Evolutionary conservation across 1,140 invertebrate genomes (phyloP).

Genomic region (Drosophila nannoptera): DNA sequence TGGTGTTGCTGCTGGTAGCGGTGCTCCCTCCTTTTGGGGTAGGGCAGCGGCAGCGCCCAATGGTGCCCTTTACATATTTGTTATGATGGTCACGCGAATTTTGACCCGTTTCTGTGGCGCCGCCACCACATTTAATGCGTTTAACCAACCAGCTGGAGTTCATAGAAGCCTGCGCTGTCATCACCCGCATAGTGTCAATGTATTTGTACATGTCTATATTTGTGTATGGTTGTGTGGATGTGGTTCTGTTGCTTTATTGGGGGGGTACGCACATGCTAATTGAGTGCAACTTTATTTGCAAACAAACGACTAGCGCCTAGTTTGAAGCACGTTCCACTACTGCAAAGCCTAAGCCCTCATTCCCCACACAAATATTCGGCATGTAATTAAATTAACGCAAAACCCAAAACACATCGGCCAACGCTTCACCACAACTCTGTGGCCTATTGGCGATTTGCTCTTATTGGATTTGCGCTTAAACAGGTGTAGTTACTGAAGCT

Average conservation of each 20-base stretch:
- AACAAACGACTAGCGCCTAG: constrained; percentile 6
- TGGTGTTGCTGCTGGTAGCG: constrained; percentile 13
- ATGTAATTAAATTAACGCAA: constrained; percentile 67
- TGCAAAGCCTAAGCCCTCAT: no score
- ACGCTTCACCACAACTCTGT: constrained; percentile 8
- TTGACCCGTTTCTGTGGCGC: constrained; percentile 46
- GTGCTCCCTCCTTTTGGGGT: constrained; percentile 52
- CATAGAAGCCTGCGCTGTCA: neutral
- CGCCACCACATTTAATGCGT: constrained; percentile 20
- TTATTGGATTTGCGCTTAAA: neutral
- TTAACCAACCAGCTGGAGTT: constrained; percentile 39
- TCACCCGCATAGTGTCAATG: constrained; percentile 40
- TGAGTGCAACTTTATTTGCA: constrained; percentile 67
- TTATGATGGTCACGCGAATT: constrained; percentile 69
- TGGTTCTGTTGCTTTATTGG: constrained; percentile 29
- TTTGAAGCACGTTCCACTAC: constrained; percentile 11
- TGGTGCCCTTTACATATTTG: constrained; percentile 38
- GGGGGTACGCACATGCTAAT: constrained; percentile 62
- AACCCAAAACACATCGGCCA: neutral
- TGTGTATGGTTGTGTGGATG: constrained; percentile 14
- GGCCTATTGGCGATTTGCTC: neutral
- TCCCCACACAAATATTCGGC: constrained; percentile 18
- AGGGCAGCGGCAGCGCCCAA: constrained; percentile 33
- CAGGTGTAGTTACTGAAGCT: neutral
- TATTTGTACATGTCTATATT: constrained; percentile 28